These are phyloP conservation scores for Protodeltote pygarga DNA, from an alignment of 2,888 invertebrate species.

Conservation along the genomic window DNA sequence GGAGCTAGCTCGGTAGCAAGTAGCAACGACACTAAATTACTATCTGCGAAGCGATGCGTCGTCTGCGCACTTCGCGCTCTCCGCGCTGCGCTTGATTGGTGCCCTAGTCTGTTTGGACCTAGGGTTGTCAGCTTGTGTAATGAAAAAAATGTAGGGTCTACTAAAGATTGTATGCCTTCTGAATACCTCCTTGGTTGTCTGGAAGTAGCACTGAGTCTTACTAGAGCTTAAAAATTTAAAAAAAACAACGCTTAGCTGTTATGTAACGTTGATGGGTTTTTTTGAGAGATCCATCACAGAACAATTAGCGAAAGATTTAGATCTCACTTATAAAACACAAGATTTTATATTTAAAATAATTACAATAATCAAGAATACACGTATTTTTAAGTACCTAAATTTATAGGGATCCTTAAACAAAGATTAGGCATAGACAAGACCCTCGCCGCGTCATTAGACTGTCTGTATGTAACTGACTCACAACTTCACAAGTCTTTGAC, in stretches of 20 bases:
- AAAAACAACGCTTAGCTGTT: no score
- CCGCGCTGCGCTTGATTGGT: constrained; percentile 65
- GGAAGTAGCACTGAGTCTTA: no score
- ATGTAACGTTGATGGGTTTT: no score
- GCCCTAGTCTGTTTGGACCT: constrained; percentile 51
- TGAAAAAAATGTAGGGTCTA: not conserved
- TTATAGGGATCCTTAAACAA: constrained; percentile 22
- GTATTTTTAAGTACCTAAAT: constrained; percentile 2
- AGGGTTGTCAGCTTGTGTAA: constrained; percentile 47
- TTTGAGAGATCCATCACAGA: no score
- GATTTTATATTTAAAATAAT: constrained; percentile 9
- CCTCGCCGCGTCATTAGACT: no score
- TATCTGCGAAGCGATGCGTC: constrained; percentile 70
- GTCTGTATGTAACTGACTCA: no score
- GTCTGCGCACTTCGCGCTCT: constrained; percentile 60
- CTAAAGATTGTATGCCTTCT: not conserved
- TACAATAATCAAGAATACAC: constrained; percentile 4
- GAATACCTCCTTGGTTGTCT: no score
- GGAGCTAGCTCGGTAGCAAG: constrained; percentile 59
- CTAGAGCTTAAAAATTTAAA: no score
- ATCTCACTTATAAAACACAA: not conserved
- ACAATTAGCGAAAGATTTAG: not conserved
- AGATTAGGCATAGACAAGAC: no score
- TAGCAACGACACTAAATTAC: constrained; percentile 80
- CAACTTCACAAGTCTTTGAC: no score